Base-by-base conservation (phyloP, 2,888 invertebrate genomes). In the Apamea crenata region DNA sequence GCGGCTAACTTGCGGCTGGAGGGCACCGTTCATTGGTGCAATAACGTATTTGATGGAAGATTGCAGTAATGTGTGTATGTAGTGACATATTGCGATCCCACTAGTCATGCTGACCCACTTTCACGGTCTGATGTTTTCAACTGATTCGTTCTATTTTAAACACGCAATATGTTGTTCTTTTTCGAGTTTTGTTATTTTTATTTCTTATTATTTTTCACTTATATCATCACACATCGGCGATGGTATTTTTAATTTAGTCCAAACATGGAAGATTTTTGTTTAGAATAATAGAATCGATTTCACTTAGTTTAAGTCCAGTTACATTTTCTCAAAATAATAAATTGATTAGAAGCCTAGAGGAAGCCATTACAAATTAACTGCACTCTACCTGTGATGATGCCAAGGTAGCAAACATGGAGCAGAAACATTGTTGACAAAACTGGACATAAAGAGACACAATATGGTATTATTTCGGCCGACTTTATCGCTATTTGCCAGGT, bases 41-140 rank as follows among this genome's bases (percentile, higher is more conserved):
- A 72, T 67, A 74, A 74, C 76, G 87, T 83, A 83, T 85, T 74
- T 67, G 56, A 80, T 40, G 32, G 80, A 86, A 86, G 83, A 83
- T 84, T 83, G 75, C 73, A 80, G 66, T 80, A 84, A 86, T 79
- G 83, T 79, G 83, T 86, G 82, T 86, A 69, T 82, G 65, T 75
- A 83, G 72, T 86, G 75, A 86, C 86, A 80, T 79, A 86, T 86
- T 84, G 84, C 69, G 36, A 14, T 25, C 47, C 69, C 66, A 79
- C 69, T 36, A 75, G 74, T 66, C 83, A 79, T 61, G 40, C 29
- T 84, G 83, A 86, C 84, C 75, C 53, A 83, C 66, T 86, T 84
- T 66, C 74, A 70, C n/a, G 59, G 36, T 44, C 47, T 74, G 81
- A 85, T 74, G 66, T 72, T 80, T 83, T 70, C 67, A 59, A 81